Conservation (phyloP, 2,888 invertebrate species). For the Liposcelis brunnea region DNA sequence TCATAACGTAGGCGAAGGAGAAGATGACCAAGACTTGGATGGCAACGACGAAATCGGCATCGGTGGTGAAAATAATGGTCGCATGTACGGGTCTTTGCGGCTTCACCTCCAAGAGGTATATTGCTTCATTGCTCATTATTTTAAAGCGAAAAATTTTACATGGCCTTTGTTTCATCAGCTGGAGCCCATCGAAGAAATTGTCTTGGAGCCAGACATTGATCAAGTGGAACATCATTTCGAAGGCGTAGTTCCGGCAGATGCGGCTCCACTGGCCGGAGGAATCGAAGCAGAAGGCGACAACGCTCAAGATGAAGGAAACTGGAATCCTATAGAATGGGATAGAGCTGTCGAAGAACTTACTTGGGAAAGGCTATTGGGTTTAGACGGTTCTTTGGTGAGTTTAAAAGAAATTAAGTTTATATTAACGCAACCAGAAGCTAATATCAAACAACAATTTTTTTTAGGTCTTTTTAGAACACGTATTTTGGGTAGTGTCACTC, state of each 20-base stretch:
- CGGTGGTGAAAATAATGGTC: no score
- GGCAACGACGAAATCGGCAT: no score
- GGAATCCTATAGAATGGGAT: conserved; percentile 99
- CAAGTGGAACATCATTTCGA: conserved; percentile 8
- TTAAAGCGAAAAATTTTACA: no score
- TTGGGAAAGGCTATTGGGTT: conserved; percentile 89
- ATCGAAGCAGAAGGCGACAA: conserved; percentile 23
- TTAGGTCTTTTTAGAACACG: conserved; percentile 91
- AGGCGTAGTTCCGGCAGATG: neutral
- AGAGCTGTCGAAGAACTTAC: conserved; percentile 93
- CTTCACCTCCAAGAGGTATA: no score
- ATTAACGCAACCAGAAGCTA: neutral
- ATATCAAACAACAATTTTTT: conserved; percentile 37
- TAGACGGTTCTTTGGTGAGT: conserved; percentile 70
- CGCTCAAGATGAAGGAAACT: conserved; percentile 62
- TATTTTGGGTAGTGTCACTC: conserved; percentile 96
- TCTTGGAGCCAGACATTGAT: neutral
- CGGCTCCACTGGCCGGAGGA: conserved; percentile 17
- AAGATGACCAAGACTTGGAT: no score
- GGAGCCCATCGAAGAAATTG: no score
- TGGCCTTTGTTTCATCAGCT: no score
- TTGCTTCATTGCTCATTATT: no score
- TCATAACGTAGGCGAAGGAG: no score
- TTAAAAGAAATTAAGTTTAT: neutral
- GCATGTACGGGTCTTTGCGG: no score